These are phyloP conservation scores for Drosophila jambulina DNA, from an alignment of 1,140 invertebrate genomes.

Conservation along the genomic window DNA sequence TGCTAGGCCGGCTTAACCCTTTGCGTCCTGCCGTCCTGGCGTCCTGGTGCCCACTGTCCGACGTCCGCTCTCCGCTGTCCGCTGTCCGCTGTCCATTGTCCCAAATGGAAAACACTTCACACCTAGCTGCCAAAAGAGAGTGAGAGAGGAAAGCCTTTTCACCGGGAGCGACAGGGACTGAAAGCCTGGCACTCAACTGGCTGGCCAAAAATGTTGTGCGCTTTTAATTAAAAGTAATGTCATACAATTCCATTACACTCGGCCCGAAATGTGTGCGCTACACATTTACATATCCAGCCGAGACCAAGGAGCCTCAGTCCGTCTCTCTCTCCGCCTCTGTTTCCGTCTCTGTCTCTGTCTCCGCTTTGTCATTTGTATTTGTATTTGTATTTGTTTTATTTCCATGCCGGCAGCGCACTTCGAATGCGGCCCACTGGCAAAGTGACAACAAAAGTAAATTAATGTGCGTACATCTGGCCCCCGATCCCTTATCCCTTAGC, in stretches of 20 bases:
- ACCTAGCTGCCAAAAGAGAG: slow-evolving; percentile 65
- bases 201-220: slow-evolving; percentile 81
- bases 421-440: slow-evolving; percentile 82
- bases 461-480: slow-evolving; percentile 77
- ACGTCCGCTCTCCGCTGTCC: neutral
- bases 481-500: slow-evolving; percentile 13
- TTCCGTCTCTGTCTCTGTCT: slow-evolving; percentile 41
- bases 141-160: slow-evolving; percentile 35
- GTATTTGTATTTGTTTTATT: slow-evolving; percentile 77
- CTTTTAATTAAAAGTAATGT: slow-evolving; percentile 85
- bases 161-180: slow-evolving; percentile 32
- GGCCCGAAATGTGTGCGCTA: slow-evolving; percentile 77
- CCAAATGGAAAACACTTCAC: slow-evolving; percentile 61
- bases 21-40: slow-evolving; percentile 8
- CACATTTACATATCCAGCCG: slow-evolving; percentile 80
- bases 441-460: slow-evolving; percentile 84
- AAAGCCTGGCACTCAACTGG: slow-evolving; percentile 60
- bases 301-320: slow-evolving; percentile 32
- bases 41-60: neutral
- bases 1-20: slow-evolving; percentile 50
- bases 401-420: slow-evolving; percentile 73
- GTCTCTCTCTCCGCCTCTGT: slow-evolving; percentile 11
- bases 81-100: slow-evolving; percentile 18
- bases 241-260: slow-evolving; percentile 83
- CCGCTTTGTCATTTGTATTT: slow-evolving; percentile 74